These are phyloP conservation scores for Eupithecia tripunctaria DNA, from an alignment of 2,888 invertebrate species.

Conservation along the genomic window DNA sequence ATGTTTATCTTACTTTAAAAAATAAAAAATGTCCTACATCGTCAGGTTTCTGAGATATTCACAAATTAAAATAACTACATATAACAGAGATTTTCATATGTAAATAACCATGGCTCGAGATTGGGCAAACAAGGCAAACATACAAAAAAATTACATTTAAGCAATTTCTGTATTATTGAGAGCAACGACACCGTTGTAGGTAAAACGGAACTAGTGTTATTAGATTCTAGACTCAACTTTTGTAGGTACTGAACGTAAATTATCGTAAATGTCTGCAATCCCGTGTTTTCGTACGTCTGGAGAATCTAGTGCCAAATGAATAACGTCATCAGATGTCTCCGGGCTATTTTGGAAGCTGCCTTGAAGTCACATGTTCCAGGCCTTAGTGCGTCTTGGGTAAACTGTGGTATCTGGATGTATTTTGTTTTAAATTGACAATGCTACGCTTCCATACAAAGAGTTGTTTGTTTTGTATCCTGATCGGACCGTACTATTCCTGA, in stretches of 20 bases:
- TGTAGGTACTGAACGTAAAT: conserved; percentile 3
- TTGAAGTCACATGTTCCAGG: conserved; percentile 53
- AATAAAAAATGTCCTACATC: too few relatives aligned
- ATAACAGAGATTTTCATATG: too few relatives aligned
- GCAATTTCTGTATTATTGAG: neutral
- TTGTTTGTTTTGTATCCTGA: too few relatives aligned
- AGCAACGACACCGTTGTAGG: too few relatives aligned
- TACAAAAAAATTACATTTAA: neutral
- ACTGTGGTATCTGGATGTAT: conserved; percentile 6
- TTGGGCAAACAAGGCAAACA: too few relatives aligned
- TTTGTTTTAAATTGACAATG: neutral
- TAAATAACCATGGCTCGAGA: too few relatives aligned
- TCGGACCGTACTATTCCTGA: too few relatives aligned
- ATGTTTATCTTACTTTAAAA: too few relatives aligned
- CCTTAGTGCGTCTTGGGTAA: neutral
- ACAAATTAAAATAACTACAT: too few relatives aligned
- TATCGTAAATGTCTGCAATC: conserved; percentile 29
- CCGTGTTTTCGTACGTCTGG: conserved; percentile 47
- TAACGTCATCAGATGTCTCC: conserved; percentile 55
- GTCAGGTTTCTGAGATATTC: too few relatives aligned
- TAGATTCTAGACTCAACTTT: neutral
- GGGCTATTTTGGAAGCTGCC: conserved; percentile 55
- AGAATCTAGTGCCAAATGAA: conserved; percentile 53
- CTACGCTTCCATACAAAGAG: neutral
- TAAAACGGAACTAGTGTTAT: neutral